Base-by-base conservation (phyloP, 2,797 vertebrate genomes). In the Labroides dimidiatus region DNA sequence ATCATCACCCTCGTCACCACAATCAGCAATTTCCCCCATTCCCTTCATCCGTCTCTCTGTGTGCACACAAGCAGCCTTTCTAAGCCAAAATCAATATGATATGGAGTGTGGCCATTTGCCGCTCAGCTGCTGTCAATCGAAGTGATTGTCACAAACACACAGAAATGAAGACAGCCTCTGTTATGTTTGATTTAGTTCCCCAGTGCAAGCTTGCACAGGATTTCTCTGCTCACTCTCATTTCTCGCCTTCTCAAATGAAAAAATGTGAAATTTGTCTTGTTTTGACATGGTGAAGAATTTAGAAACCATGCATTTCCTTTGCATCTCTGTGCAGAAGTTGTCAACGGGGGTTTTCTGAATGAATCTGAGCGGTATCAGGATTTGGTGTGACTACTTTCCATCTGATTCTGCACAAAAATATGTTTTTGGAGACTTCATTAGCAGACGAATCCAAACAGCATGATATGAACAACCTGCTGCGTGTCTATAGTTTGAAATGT, bases 51-150 rank as follows among this genome's bases (percentile, higher is more conserved):
- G 47, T 76, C 56, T 48, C 16, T 64, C 60, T 53, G 12, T 74
- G 57, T 76, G 67, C 41, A 52, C 54, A 69, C 59, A 43, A 9
- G 53, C 74, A 69, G 67, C 51, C 60, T 64, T 64, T 54, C 69
- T 68, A 62, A 87, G 75, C 67, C 72, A 57, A 80, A 87, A 89
- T 91, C 85, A 81, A 86, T 87, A 82, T 10, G 55, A 65, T 69
- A 69, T 77, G 64, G 63, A 83, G 67, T 73, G 74, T 61, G 45
- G 45, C 75, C 55, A 47, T 63, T 69, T 69, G 64, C 56, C 69
- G 81, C 80, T 78, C 78, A 67, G 79, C 75, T 67, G 60, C 79
- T 65, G 61, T 83, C 75, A 69, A 59, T 79, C 50, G 3, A 43
- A 66, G 49, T 43, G 51, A 81, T 67, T 77, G 74, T 79, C 67